Evolutionary conservation across 2,797 vertebrate genomes (phyloP), one percentile per base, ranked within the genome.

Genomic region (Iguana delicatissima): DNA sequence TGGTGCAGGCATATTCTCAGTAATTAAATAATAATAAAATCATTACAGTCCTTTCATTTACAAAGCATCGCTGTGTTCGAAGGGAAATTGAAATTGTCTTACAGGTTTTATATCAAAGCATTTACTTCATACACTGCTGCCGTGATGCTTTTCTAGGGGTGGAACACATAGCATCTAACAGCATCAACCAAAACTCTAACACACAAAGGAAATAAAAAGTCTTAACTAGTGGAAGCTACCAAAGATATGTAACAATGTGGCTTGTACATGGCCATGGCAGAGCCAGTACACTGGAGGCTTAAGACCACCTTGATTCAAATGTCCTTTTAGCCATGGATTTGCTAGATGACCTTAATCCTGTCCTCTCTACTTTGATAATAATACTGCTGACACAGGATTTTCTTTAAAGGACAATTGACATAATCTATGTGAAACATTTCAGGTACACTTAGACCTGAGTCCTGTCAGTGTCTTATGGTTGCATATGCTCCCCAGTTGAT

Each of bases 1-100:
- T 92, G 89, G 89, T 87, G 90, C 77, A 62, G 89, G 83, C 90
- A 95, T 93, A 92, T 90, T 92, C 84, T 82, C 84, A 89, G 24
- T 18, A 7, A 89, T 88, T 93, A 18, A 92, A 94, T n/a, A 95
- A 80, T 93, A 88, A 80, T 89, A 80, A 92, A 84, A 77, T 76
- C 14, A 90, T 62, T 76, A 62, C 46, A 67, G 26, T 24, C 4
- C 38, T 89, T 83, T 62, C 42, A 67, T 91, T 89, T 83, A 91
- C 35, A 62, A 46, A 29, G n/a, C 18, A 32, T 0, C 32, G 86
- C 89, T 16, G 55, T 89, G 1, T 81, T 91, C 81, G 42, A 57
- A 91, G n/a, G 9, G 59, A 91, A 62, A 89, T 84, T 32, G 86
- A 67, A 94, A 92, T 90, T 85, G 74, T 76, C 73, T 89, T 90